Evolutionary conservation across 2,888 invertebrate species (phyloP).

Genomic region (Thysanoteuthis rhombus): DNA sequence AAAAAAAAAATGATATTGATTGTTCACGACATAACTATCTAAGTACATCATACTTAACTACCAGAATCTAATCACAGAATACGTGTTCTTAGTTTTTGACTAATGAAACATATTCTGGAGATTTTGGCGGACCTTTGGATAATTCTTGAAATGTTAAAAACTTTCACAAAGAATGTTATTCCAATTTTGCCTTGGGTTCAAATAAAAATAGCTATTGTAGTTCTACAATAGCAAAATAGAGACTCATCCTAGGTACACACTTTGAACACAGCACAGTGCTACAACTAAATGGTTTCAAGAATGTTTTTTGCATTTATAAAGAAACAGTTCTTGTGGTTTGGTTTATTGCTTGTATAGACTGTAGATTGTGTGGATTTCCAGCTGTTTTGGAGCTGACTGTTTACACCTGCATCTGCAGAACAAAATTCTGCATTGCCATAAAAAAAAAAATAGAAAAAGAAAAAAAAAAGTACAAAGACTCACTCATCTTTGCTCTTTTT

Average conservation of each 20-base stretch:
- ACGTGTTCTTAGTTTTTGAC: background rate
- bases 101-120: background rate
- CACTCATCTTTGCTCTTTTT: background rate
- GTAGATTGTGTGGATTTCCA: background rate
- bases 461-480: background rate
- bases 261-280: slow-evolving; percentile 12
- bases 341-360: slow-evolving; percentile 12
- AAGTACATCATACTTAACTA: background rate
- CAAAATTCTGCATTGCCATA: background rate
- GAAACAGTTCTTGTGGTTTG: background rate
- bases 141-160: background rate
- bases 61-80: background rate
- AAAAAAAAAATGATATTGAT: background rate
- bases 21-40: background rate
- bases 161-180: background rate
- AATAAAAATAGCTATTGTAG: background rate
- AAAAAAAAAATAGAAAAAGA: background rate
- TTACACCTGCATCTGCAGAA: background rate
- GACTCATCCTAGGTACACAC: background rate
- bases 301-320: background rate
- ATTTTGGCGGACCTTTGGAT: background rate
- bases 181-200: background rate
- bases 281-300: background rate
- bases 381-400: background rate
- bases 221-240: background rate